phyloP scores from a whole-genome alignment of 2,113 vertebrate genomes.

The Odontesthes bonariensis region DNA sequence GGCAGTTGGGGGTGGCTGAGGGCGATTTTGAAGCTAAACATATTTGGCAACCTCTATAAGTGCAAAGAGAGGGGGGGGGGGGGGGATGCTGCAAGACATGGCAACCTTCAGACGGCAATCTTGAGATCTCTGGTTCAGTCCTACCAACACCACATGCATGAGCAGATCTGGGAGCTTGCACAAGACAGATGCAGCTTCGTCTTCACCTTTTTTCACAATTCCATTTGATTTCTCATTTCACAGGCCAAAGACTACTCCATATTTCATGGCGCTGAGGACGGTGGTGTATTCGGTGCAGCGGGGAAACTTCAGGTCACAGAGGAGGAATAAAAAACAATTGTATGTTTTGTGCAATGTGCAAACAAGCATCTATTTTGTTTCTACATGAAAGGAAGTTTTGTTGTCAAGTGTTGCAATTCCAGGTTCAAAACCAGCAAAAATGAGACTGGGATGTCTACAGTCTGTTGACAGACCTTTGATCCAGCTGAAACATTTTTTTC shows the following conservation, averaged over 20 bases:
- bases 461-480: no score
- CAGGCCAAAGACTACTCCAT: not conserved
- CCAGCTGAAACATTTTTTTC: no score
- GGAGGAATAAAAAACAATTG: conserved; percentile 4
- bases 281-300: not conserved
- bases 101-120: conserved; percentile 52
- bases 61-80: conserved; percentile 5
- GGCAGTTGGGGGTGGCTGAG: conserved; percentile 10
- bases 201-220: conserved; percentile 33
- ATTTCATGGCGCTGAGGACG: conserved; percentile 1
- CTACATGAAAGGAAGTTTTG: no score
- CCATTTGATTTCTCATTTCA: conserved; percentile 1
- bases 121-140: conserved; percentile 41
- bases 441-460: no score
- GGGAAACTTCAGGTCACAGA: not conserved
- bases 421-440: no score
- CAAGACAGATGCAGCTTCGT: not conserved
- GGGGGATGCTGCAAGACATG: conserved; percentile 29
- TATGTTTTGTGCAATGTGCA: not conserved
- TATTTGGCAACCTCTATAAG: conserved; percentile 39
- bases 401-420: no score
- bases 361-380: not conserved
- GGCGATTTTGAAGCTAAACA: conserved; percentile 33
- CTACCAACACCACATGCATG: conserved; percentile 19
- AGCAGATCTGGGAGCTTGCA: conserved; percentile 39